These are phyloP conservation scores for Hirtodrosophila cameraria DNA, from an alignment of 2,888 invertebrate genomes.

Conservation along the genomic window DNA sequence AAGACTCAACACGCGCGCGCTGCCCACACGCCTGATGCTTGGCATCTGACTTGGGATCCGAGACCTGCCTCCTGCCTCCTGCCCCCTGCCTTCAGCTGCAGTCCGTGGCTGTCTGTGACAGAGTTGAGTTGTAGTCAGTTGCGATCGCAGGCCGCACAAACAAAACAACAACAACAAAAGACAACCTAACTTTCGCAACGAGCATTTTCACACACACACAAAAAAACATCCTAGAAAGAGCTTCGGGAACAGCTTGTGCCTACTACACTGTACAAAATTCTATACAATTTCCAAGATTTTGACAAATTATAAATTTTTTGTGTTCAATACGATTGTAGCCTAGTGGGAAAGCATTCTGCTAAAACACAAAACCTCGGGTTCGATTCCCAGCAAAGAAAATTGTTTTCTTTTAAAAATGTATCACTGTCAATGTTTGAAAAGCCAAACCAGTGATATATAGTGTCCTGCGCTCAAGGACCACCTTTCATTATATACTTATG, in stretches of 20 bases:
- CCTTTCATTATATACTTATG: no score
- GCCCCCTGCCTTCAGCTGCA: not conserved
- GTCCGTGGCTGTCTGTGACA: conserved; percentile 38
- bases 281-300: not conserved
- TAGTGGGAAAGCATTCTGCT: no score
- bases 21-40: conserved; percentile 51
- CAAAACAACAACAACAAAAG: conserved; percentile 8
- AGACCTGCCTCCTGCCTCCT: not conserved
- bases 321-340: no score
- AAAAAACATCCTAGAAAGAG: conserved; percentile 44
- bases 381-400: no score
- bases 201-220: conserved; percentile 9
- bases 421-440: no score
- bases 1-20: conserved; percentile 55
- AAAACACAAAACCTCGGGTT: no score
- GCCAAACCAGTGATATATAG: no score
- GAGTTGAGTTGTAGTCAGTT: conserved; percentile 60
- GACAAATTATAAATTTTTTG: no score
- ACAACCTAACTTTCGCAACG: conserved; percentile 56
- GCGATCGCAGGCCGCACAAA: conserved; percentile 31
- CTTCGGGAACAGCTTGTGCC: conserved; percentile 47
- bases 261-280: conserved; percentile 26
- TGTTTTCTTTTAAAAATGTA: no score
- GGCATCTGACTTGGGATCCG: conserved; percentile 7
- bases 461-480: no score